phyloP scores from a whole-genome alignment of 2,888 invertebrate species.

The Cephus pulcher region DNA sequence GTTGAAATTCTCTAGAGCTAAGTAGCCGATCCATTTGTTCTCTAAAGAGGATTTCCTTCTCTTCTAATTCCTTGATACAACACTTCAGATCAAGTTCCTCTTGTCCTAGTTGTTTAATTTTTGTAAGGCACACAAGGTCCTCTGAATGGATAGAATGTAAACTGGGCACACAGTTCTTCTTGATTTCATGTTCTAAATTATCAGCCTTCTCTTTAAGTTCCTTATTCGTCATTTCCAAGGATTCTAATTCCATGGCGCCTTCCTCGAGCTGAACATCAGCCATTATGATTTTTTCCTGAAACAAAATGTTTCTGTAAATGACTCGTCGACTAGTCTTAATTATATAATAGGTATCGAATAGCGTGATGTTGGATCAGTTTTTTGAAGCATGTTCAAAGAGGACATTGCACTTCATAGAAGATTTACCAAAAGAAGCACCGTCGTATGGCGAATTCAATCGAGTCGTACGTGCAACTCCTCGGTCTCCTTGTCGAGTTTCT shows the following conservation, averaged over 20 bases:
- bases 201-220: constrained; percentile 44
- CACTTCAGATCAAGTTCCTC: constrained; percentile 49
- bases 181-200: constrained; percentile 39
- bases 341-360: not conserved
- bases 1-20: constrained; percentile 31
- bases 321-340: not conserved
- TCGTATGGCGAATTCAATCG: constrained; percentile 41
- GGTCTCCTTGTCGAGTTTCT: constrained; percentile 48
- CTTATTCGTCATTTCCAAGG: constrained; percentile 45
- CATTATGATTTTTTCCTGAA: constrained; percentile 56
- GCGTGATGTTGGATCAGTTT: not conserved
- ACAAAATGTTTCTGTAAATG: not conserved
- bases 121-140: constrained; percentile 51
- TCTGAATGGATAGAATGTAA: constrained; percentile 53
- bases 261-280: constrained; percentile 56
- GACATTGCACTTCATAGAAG: constrained; percentile 15
- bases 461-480: constrained; percentile 56
- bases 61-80: constrained; percentile 51
- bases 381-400: not conserved
- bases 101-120: constrained; percentile 49
- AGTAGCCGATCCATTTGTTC: constrained; percentile 49
- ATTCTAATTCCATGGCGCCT: constrained; percentile 51
- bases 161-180: constrained; percentile 34
- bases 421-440: constrained; percentile 43
- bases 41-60: constrained; percentile 43